Evolutionary conservation across 2,888 invertebrate genomes (phyloP), one percentile per base, ranked within the genome.

Genomic region (Amphipoea lucens): DNA sequence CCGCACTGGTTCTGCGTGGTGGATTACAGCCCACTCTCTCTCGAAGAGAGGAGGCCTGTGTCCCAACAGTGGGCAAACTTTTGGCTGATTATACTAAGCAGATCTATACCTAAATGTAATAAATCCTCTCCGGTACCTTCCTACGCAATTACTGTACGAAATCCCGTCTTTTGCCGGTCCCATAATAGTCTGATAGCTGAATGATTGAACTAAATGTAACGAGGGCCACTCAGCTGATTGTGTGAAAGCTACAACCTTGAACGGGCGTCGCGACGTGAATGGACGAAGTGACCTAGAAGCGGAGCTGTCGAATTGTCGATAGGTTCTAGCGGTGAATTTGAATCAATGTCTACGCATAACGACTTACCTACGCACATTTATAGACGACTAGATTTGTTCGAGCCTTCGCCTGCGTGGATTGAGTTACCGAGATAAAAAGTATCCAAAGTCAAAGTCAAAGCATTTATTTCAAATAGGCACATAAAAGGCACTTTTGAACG

Each of bases 181-280:
- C 68, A 45, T 77, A 65, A 66, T 20, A 54, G 36, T 48, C 40
- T 23, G 54, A 70, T 73, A 69, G 57, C 23, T 57, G 82, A 85
- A 82, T 86, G 85, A 86, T 81, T 84, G 84, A 78, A 81, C 67
- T 74, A 78, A 74, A 81, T 81, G 78, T 83, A 84, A 85, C 70
- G 85, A 82, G 88, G 82, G 78, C 79, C 74, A 65, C 79, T 87
- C 91, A 93, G 94, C 93, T 93, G 93, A 92, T 92, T 89, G 89
- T 91, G 94, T 94, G 95, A 95, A 96, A 95, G 95, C 94, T 89
- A 77, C 91, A 95, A 94, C 95, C 95, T 95, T 96, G 95, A 94
- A 93, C 91, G 91, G 84, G 89, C 91, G 88, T 86, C 90, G 90
- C 91, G 83, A 89, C 90, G 93, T 94, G 95, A 95, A 94, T 94